phyloP scores from a whole-genome alignment of 1,140 invertebrate genomes.

The Homarus americanus region DNA sequence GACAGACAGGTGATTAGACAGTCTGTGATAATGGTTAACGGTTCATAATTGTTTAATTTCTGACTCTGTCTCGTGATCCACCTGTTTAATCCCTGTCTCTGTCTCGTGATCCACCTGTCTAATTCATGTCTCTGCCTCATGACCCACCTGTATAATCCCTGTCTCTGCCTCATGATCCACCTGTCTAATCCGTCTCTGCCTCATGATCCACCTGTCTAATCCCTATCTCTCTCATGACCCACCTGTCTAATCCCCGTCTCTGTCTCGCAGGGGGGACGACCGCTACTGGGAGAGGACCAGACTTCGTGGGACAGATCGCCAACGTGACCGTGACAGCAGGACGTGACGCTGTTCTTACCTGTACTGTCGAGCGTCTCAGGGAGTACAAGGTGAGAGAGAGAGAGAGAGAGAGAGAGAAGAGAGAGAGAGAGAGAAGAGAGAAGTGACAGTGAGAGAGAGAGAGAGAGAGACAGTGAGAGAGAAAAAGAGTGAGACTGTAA shows the following conservation, averaged over 20 bases:
- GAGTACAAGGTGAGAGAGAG: conserved; percentile 85
- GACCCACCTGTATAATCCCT: too few relatives aligned
- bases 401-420: conserved; percentile 6
- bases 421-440: not conserved
- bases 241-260: not conserved
- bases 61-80: too few relatives aligned
- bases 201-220: too few relatives aligned
- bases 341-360: conserved; percentile 87
- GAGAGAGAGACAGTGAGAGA: conserved; percentile 28
- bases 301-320: conserved; percentile 85
- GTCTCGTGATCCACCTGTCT: too few relatives aligned
- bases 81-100: too few relatives aligned
- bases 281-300: conserved; percentile 80
- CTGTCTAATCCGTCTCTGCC: too few relatives aligned
- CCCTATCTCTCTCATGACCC: not conserved
- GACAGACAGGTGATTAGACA: too few relatives aligned
- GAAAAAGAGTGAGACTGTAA: conserved; percentile 15
- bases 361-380: conserved; percentile 87
- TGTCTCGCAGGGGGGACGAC: not conserved
- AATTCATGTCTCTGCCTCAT: too few relatives aligned
- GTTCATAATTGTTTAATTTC: too few relatives aligned
- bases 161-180: too few relatives aligned
- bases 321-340: conserved; percentile 89
- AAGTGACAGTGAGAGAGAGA: conserved; percentile 31
- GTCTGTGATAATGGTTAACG: too few relatives aligned